Evolutionary conservation across 1,140 invertebrate species (phyloP).

Genomic region (Stegodyphus dumicola): DNA sequence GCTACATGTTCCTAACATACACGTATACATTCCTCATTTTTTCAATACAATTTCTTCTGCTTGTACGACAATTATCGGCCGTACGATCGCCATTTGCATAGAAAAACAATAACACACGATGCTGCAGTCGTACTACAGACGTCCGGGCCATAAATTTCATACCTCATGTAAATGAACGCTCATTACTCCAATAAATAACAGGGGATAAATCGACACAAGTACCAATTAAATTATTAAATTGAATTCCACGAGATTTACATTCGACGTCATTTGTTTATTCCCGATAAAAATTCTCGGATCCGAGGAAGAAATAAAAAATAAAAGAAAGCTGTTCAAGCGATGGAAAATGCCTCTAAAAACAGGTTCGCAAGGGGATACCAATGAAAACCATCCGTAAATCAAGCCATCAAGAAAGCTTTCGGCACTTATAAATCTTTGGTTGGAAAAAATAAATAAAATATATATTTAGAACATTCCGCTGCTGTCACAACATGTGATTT

Average conservation of each 20-base stretch:
- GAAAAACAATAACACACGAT: background rate
- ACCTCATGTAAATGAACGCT: slow-evolving; percentile 47
- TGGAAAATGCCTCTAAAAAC: slow-evolving; percentile 22
- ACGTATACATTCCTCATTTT: too few relatives aligned
- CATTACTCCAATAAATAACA: slow-evolving; percentile 56
- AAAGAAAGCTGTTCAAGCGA: slow-evolving; percentile 3
- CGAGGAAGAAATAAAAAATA: background rate
- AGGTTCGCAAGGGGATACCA: slow-evolving; percentile 28
- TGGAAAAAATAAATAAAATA: slow-evolving; percentile 7
- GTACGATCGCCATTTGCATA: background rate
- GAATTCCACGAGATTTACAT: slow-evolving; percentile 53
- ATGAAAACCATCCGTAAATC: slow-evolving; percentile 49
- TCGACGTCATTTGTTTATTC: slow-evolving; percentile 45
- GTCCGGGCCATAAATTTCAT: slow-evolving; percentile 36
- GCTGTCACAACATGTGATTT: slow-evolving; percentile 56
- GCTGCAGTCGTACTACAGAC: background rate
- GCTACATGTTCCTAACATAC: too few relatives aligned
- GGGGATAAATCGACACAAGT: slow-evolving; percentile 51
- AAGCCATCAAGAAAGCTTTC: slow-evolving; percentile 60
- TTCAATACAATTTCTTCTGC: too few relatives aligned
- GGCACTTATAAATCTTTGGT: slow-evolving; percentile 59
- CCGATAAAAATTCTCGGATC: slow-evolving; percentile 4
- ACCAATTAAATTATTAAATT: slow-evolving; percentile 60
- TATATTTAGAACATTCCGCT: slow-evolving; percentile 46
- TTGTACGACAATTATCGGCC: too few relatives aligned